Conservation (phyloP, 2,888 invertebrate species). For the Cetonia aurata region DNA sequence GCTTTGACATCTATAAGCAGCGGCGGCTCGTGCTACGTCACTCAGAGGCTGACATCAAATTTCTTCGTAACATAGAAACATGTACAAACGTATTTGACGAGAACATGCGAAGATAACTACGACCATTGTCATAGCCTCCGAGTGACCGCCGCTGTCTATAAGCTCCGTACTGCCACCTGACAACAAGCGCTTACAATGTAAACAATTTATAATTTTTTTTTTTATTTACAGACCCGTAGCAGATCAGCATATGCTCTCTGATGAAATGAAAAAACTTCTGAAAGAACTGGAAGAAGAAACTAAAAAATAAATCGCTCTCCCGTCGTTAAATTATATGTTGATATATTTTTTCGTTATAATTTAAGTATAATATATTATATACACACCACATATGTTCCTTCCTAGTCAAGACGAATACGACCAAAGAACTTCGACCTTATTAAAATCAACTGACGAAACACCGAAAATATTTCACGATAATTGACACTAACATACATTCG, state of each 20-base stretch:
- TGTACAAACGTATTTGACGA: too few relatives aligned
- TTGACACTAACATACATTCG: neutral
- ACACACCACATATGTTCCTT: slow-evolving; percentile 20
- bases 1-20: too few relatives aligned
- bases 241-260: slow-evolving; percentile 65
- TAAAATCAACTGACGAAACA: neutral
- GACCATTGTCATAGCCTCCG: too few relatives aligned
- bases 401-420: slow-evolving; percentile 32
- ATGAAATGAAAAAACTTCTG: slow-evolving; percentile 65
- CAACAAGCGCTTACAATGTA: neutral
- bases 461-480: neutral
- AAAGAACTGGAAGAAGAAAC: slow-evolving; percentile 64
- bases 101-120: too few relatives aligned
- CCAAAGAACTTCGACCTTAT: slow-evolving; percentile 23
- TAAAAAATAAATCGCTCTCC: slow-evolving; percentile 60
- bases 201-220: slow-evolving; percentile 36
- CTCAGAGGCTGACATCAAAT: too few relatives aligned
- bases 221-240: slow-evolving; percentile 58
- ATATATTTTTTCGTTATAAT: slow-evolving; percentile 36
- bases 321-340: slow-evolving; percentile 33
- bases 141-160: too few relatives aligned
- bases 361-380: slow-evolving; percentile 36
- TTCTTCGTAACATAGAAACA: too few relatives aligned
- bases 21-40: too few relatives aligned
- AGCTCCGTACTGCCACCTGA: too few relatives aligned